phyloP scores from a whole-genome alignment of 2,888 invertebrate species.

The Aleiodes alternator region DNA sequence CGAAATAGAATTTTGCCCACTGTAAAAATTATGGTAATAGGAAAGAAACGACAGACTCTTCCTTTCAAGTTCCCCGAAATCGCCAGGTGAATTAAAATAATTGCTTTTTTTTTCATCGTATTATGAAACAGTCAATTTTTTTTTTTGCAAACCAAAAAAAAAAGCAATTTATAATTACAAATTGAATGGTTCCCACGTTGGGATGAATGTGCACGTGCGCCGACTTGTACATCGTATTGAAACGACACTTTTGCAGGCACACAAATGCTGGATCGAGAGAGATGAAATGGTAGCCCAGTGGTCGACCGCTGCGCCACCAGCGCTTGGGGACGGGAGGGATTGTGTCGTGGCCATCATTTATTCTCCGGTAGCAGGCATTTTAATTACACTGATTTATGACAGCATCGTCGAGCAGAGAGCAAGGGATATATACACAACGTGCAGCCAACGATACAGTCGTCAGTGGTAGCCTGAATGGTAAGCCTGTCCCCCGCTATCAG shows the following conservation, averaged over 20 bases:
- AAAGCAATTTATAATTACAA: constrained; percentile 36
- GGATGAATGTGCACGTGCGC: constrained; percentile 17
- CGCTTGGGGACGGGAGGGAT: constrained; percentile 33
- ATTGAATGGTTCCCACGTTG: constrained; percentile 32
- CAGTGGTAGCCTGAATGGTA: constrained; percentile 44
- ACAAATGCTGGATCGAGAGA: neutral
- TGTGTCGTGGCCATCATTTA: constrained; percentile 51
- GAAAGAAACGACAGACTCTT: constrained; percentile 25
- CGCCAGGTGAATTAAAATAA: constrained; percentile 1
- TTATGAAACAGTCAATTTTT: neutral
- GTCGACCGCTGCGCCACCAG: constrained; percentile 32
- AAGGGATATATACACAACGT: constrained; percentile 27
- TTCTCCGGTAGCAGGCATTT: constrained; percentile 56
- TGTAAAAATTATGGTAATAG: constrained; percentile 55
- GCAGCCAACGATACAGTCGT: constrained; percentile 53
- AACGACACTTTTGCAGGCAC: constrained; percentile 5
- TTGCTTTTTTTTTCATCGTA: neutral
- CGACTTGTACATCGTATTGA: constrained; percentile 19
- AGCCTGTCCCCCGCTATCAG: constrained; percentile 34
- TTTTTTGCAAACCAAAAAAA: too few species aligned
- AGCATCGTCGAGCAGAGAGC: constrained; percentile 21
- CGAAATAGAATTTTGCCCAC: constrained; percentile 47
- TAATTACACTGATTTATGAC: constrained; percentile 58
- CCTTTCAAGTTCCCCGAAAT: neutral
- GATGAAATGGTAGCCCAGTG: constrained; percentile 5